Evolutionary conservation across 1,140 invertebrate species (phyloP), one percentile per base, ranked within the genome.

Genomic region (Eubasilissa regina): DNA sequence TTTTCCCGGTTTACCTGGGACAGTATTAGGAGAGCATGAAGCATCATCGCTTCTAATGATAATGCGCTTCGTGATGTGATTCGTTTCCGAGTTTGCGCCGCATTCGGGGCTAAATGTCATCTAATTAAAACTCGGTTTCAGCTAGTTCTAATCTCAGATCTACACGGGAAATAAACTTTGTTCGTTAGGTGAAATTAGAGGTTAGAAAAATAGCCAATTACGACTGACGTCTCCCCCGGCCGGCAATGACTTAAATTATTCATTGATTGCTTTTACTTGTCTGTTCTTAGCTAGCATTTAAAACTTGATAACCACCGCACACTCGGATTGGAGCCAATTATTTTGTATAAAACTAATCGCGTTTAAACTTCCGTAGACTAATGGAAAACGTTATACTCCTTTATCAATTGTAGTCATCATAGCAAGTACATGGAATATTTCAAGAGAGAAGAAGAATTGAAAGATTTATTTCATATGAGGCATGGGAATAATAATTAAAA

Each of bases 121-220:
- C 68, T 78, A 78, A 78, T 78, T 78, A 78, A 77, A 73, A 73
- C 77, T 73, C 62, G 25, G 35, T 70, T 70, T 56, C 25, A 64
- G 58, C 43, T 48, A 53, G 19, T 73, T 35, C n/a, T 13, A 62
- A 78, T 78, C 76, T 72, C 25, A n/a, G 44, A 78, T 78, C 76
- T 70, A 73, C 77, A 62, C 44, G 77, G 68, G 77, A 78, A 77
- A 73, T 48, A 51, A 73, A 62, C 66, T 78, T 60, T 43, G 25
- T 78, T 78, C 76, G 76, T 78, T 78, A 72, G 77, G 45, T 25
- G 44, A 78, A 78, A 78, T 78, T 78, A 78, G 58, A 64, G 47
- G 58, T 66, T 62, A 43, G 77, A 78, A 78, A 78, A 78, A 78
- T 60, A 73, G 77, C 77, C 77, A 78, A 73, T 78, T 73, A 78